These are phyloP conservation scores for Drosophila quadrilineata DNA, from an alignment of 1,140 invertebrate species.

Conservation along the genomic window DNA sequence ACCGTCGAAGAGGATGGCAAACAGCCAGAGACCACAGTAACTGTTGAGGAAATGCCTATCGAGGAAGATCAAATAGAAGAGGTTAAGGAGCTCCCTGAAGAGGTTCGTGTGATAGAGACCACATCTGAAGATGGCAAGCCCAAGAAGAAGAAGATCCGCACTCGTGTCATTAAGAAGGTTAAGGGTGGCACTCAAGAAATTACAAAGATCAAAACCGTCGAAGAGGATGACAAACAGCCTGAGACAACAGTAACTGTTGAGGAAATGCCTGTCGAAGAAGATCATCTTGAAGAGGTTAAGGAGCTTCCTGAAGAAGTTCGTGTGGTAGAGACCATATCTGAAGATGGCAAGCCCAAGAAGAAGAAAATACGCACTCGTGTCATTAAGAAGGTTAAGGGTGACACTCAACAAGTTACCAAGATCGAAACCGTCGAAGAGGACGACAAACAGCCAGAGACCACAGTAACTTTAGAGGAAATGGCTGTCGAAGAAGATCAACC, in stretches of 20 bases:
- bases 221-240: constrained; percentile 77
- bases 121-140: constrained; percentile 7
- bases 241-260: constrained; percentile 61
- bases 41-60: constrained; percentile 37
- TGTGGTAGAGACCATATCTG: neutral
- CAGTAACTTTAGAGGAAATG: constrained; percentile 48
- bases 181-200: constrained; percentile 70
- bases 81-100: constrained; percentile 23
- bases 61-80: constrained; percentile 19
- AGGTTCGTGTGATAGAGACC: constrained; percentile 14
- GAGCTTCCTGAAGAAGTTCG: constrained; percentile 26
- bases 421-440: constrained; percentile 81
- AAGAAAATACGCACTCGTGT: constrained; percentile 54
- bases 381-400: constrained; percentile 64
- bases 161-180: constrained; percentile 62
- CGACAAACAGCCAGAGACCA: constrained; percentile 67
- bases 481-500: constrained; percentile 16
- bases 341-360: constrained; percentile 11
- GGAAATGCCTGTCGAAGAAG: constrained; percentile 26
- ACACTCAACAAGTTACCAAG: constrained; percentile 71
- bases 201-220: constrained; percentile 77
- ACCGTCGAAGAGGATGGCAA: constrained; percentile 80
- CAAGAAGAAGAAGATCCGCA: constrained; percentile 42
- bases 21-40: constrained; percentile 66
- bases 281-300: constrained; percentile 17